phyloP scores from a whole-genome alignment of 2,113 vertebrate species.

The Tringa solitaria region DNA sequence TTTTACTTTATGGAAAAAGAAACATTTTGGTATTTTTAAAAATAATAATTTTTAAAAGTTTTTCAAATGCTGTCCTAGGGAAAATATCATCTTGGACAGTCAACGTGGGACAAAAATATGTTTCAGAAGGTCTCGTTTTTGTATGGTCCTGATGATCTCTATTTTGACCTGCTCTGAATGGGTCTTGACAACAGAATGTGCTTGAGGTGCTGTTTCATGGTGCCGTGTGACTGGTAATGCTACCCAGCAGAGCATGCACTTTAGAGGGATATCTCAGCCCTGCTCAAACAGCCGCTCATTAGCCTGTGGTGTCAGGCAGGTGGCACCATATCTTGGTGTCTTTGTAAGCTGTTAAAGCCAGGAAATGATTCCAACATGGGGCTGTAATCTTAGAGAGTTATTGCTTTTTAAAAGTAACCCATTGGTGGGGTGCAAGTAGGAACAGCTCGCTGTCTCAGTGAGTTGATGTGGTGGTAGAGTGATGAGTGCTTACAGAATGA shows the following conservation, averaged over 20 bases:
- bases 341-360: background rate
- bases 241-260: background rate
- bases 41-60: background rate
- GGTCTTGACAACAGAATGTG: accelerated
- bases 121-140: background rate
- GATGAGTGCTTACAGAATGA: background rate
- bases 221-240: accelerated
- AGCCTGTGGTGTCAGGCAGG: background rate
- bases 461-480: no score
- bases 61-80: background rate
- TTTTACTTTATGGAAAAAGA: background rate
- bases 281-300: accelerated
- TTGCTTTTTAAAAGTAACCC: background rate
- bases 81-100: background rate
- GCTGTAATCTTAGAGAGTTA: background rate
- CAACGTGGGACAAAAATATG: background rate
- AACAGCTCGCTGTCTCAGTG: background rate
- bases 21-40: background rate
- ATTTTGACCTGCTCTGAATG: background rate
- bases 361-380: background rate
- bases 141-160: background rate
- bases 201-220: background rate
- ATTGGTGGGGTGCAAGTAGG: accelerated
- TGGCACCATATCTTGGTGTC: background rate
- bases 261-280: background rate